Percentiles rank a stretch among this genome's conserved stretches.
Evolutionary conservation across 2,797 vertebrate genomes (phyloP).

Genomic region (Sebastes goodei): DNA sequence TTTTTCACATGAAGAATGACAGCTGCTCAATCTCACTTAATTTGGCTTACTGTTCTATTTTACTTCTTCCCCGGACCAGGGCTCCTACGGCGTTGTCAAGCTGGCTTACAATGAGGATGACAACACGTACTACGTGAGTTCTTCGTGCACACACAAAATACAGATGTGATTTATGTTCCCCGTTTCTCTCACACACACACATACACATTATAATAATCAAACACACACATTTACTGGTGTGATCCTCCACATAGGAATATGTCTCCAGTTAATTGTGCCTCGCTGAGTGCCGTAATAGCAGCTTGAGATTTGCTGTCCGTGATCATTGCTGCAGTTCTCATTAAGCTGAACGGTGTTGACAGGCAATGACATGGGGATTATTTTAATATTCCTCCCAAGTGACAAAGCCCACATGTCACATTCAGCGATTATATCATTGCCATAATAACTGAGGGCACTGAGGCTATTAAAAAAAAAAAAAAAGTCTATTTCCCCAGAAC

Average conservation of each 20-base stretch:
- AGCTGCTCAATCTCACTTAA: conserved; percentile 45
- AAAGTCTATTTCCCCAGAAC: not conserved
- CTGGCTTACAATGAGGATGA: conserved; percentile 99
- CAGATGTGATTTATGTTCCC: conserved; percentile 14
- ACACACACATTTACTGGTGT: conserved; percentile 13
- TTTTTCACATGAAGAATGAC: conserved; percentile 24
- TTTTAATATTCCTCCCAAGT: conserved; percentile 56
- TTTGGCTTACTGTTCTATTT: conserved; percentile 14
- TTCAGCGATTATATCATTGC: conserved; percentile 44
- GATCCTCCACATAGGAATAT: not conserved
- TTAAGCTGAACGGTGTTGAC: conserved; percentile 36
- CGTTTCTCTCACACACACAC: not conserved
- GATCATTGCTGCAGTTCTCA: conserved; percentile 41
- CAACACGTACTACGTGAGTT: conserved; percentile 98
- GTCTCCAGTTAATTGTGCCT: conserved; percentile 36
- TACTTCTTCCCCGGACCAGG: conserved; percentile 77
- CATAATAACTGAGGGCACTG: conserved; percentile 24
- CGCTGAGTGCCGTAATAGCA: conserved; percentile 1
- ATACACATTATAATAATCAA: not conserved
- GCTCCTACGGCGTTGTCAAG: conserved; percentile 98
- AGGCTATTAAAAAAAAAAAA: conserved; percentile 12
- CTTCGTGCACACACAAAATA: not conserved
- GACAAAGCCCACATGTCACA: conserved; percentile 49
- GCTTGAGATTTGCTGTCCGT: conserved; percentile 14
- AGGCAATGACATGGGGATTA: conserved; percentile 48